Percentiles rank a stretch among this genome's conserved stretches.
Conservation (phyloP, 2,888 invertebrate species). For the Chrysolina haemoptera region DNA sequence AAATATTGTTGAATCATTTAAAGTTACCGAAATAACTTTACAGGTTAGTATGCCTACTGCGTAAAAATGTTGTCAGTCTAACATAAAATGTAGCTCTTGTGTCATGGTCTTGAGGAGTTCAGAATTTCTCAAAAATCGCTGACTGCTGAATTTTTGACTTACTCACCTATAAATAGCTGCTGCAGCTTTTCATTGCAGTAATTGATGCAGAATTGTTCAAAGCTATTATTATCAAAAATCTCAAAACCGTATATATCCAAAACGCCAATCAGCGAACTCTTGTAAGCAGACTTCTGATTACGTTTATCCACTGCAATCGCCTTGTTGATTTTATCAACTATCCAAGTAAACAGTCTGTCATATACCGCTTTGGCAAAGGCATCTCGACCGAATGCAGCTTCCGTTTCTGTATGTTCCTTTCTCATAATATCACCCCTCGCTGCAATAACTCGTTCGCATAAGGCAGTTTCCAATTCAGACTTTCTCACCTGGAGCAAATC, state of each 20-base stretch:
- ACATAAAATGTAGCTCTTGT: background rate
- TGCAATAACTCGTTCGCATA: constrained; percentile 91
- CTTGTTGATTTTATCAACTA: constrained; percentile 92
- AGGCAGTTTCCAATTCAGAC: constrained; percentile 78
- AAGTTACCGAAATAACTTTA: too few species aligned
- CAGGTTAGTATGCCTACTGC: too few species aligned
- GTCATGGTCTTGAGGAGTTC: background rate
- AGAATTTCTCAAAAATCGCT: background rate
- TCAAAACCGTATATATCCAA: constrained; percentile 99
- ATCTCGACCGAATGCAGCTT: constrained; percentile 91
- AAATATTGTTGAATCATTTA: too few species aligned
- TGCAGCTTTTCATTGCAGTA: constrained; percentile 99
- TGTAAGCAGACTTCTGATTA: constrained; percentile 72
- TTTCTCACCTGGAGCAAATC: constrained; percentile 77
- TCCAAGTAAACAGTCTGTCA: constrained; percentile 94
- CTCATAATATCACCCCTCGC: constrained; percentile 94
- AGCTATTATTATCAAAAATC: constrained; percentile 96
- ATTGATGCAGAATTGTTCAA: constrained; percentile 99
- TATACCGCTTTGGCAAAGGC: constrained; percentile 97
- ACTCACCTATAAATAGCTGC: constrained; percentile 93
- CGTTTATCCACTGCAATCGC: constrained; percentile 83
- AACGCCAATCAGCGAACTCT: constrained; percentile 91
- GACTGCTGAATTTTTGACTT: background rate
- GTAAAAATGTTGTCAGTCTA: too few species aligned
- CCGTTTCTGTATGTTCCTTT: constrained; percentile 88